Evolutionary conservation across 2,888 invertebrate genomes (phyloP).

Genomic region (Anthrax anthrax): DNA sequence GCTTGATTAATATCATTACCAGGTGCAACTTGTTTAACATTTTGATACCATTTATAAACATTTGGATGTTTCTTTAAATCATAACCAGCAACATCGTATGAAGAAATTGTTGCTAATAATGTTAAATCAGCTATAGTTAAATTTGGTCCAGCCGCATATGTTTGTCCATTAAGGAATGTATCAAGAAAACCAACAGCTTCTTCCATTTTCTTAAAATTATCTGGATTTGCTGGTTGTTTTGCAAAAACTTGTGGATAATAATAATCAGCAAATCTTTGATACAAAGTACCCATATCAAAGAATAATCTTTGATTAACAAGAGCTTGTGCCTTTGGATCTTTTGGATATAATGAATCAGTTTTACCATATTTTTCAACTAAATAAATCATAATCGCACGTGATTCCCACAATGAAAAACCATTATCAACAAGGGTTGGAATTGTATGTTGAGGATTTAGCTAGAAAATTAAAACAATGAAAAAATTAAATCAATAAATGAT

Average conservation of each 20-base stretch:
- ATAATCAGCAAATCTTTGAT: slow-evolving; percentile 52
- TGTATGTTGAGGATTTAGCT: slow-evolving; percentile 74
- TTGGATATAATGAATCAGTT: slow-evolving; percentile 57
- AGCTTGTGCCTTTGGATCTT: slow-evolving; percentile 60
- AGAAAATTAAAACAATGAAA: no score
- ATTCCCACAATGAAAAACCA: slow-evolving; percentile 70
- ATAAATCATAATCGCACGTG: slow-evolving; percentile 69
- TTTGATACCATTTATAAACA: slow-evolving; percentile 47
- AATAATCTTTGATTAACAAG: slow-evolving; percentile 63
- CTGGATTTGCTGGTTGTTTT: slow-evolving; percentile 47
- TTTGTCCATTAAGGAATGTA: slow-evolving; percentile 52
- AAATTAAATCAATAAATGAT: not conserved
- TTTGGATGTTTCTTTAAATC: slow-evolving; percentile 57
- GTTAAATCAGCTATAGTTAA: slow-evolving; percentile 67
- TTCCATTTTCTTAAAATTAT: slow-evolving; percentile 52
- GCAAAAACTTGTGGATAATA: slow-evolving; percentile 51
- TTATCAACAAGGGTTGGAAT: slow-evolving; percentile 74
- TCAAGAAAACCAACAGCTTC: slow-evolving; percentile 54
- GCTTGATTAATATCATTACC: slow-evolving; percentile 46
- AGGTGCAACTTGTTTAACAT: slow-evolving; percentile 41
- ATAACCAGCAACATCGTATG: slow-evolving; percentile 49
- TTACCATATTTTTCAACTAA: slow-evolving; percentile 68
- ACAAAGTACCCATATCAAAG: slow-evolving; percentile 67
- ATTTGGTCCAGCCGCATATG: slow-evolving; percentile 55
- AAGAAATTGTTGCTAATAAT: slow-evolving; percentile 52